These are phyloP conservation scores for Axinella damicornis DNA, from an alignment of 37 sponge, comb jelly and placozoan genomes.

Conservation along the genomic window DNA sequence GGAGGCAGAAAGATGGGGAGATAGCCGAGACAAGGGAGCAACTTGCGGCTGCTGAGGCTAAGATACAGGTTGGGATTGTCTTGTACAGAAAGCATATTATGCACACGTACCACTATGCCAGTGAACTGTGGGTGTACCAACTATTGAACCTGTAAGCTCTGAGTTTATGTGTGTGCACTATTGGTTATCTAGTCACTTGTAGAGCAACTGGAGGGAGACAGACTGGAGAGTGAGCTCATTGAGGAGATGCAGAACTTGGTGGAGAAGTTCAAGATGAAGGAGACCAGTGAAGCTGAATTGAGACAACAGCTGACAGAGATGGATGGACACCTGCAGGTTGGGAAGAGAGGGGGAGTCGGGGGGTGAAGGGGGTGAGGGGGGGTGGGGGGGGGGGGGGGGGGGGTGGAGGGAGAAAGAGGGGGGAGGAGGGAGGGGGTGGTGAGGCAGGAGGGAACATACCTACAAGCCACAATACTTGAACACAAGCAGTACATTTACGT, in stretches of 20 bases:
- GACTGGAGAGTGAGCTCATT: constrained; percentile 26
- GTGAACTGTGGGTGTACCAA: background rate
- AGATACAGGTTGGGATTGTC: constrained; percentile 18
- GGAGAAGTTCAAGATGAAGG: constrained; percentile 22
- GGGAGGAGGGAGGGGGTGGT: too few relatives aligned
- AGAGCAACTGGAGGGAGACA: constrained; percentile 24
- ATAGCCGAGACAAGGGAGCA: constrained; percentile 16
- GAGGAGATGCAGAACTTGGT: constrained; percentile 20
- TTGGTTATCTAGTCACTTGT: constrained; percentile 6
- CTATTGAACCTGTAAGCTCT: too few relatives aligned
- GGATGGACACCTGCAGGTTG: background rate
- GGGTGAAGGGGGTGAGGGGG: background rate
- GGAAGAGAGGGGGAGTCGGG: background rate
- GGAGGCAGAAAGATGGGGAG: background rate
- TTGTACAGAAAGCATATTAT: too few relatives aligned
- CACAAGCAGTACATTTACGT: too few relatives aligned
- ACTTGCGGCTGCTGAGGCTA: constrained; percentile 25
- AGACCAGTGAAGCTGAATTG: background rate
- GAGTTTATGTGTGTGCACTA: too few relatives aligned
- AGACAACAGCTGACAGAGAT: constrained; percentile 11
- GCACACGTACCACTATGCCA: too few relatives aligned
- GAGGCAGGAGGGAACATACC: too few relatives aligned
- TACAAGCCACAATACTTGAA: too few relatives aligned
- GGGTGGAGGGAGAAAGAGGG: too few relatives aligned
- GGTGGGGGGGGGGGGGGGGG: too few relatives aligned